Evolutionary conservation across 2,888 invertebrate species (phyloP), one percentile per base, ranked within the genome.

Genomic region (Calameuta pallipes): DNA sequence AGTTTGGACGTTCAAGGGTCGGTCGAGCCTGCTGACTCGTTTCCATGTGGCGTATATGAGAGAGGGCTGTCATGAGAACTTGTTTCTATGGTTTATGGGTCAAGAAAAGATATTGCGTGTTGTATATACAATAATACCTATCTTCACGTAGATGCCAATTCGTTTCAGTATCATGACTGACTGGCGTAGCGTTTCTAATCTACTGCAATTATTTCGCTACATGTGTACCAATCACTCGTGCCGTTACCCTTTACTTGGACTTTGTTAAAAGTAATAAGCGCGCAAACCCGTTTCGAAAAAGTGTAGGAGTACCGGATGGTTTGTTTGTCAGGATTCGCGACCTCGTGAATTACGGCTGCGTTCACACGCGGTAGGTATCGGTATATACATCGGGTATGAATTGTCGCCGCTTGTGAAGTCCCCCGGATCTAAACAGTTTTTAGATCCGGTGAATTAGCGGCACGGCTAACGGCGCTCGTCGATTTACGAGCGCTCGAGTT

Each of bases 51-150:
- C 30, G 37, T 68, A 69, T 70, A 30, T 77, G 74, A 23, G 74
- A 73, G 73, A 77, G 76, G 13, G 74, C 83, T 83, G 83, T 85
- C 85, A 86, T 85, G 85, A 84, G 84, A 87, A 88, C 88, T 86
- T 83, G 88, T 87, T 88, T 85, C 85, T 84, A 85, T 88, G 84
- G 77, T 88, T 89, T 89, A 87, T 88, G 86, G 86, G 86, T 87
- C 85, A 86, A 84, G 83, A 85, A 81, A 83, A 76, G 75, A 75
- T 69, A 75, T 75, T 37, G 77, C 56, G 75, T 75, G 74, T 30
- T 33, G 35, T n/a, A 69, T 79, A 82, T 79, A 76, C 77, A 75
- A 82, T 79, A 82, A 81, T 82, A 82, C 83, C 82, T 82, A 79
- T 78, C 79, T 74, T 23, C 75, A 73, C 78, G 80, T 74, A 23